These are phyloP conservation scores for Drosophila mettleri DNA, from an alignment of 2,888 invertebrate species.

Conservation along the genomic window DNA sequence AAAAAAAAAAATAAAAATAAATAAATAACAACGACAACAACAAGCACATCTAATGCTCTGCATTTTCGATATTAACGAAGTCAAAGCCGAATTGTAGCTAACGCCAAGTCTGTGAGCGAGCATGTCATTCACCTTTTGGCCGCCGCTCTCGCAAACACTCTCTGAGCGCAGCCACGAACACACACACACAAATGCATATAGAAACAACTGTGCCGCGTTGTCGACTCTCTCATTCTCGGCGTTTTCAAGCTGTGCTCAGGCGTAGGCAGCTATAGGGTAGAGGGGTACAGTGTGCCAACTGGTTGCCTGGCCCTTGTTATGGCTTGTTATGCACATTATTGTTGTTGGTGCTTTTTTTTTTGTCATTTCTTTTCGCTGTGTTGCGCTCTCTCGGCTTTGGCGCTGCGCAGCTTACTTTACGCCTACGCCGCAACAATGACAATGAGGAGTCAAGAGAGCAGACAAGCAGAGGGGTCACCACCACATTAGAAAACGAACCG, in stretches of 20 bases:
- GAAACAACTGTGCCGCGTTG: slow-evolving; percentile 38
- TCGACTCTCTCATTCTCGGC: slow-evolving; percentile 22
- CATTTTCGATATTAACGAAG: slow-evolving; percentile 61
- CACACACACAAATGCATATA: slow-evolving; percentile 24
- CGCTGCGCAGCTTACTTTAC: slow-evolving; percentile 65
- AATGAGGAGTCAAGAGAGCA: slow-evolving; percentile 26
- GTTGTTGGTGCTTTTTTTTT: slow-evolving; percentile 14
- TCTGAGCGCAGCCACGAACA: slow-evolving; percentile 12
- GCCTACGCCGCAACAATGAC: slow-evolving; percentile 55
- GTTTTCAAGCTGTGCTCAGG: slow-evolving; percentile 35
- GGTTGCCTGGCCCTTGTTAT: slow-evolving; percentile 46
- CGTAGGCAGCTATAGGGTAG: neutral
- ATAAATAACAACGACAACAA: slow-evolving; percentile 19
- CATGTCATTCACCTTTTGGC: slow-evolving; percentile 76
- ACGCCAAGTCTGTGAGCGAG: slow-evolving; percentile 43
- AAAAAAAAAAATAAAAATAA: no score
- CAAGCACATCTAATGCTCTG: slow-evolving; percentile 53
- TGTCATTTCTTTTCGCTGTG: slow-evolving; percentile 7
- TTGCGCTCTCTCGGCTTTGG: slow-evolving; percentile 19
- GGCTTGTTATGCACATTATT: slow-evolving; percentile 40
- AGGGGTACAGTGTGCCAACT: slow-evolving; percentile 18
- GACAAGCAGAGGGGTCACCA: slow-evolving; percentile 16
- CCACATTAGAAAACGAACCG: slow-evolving; percentile 68
- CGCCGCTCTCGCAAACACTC: slow-evolving; percentile 38
- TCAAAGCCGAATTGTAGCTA: slow-evolving; percentile 51